A percentile compares a stretch with the other conserved stretches of the same genome.
These are phyloP conservation scores for Enhydra lutris DNA, from an alignment of 2,113 vertebrate genomes.

Conservation along the genomic window DNA sequence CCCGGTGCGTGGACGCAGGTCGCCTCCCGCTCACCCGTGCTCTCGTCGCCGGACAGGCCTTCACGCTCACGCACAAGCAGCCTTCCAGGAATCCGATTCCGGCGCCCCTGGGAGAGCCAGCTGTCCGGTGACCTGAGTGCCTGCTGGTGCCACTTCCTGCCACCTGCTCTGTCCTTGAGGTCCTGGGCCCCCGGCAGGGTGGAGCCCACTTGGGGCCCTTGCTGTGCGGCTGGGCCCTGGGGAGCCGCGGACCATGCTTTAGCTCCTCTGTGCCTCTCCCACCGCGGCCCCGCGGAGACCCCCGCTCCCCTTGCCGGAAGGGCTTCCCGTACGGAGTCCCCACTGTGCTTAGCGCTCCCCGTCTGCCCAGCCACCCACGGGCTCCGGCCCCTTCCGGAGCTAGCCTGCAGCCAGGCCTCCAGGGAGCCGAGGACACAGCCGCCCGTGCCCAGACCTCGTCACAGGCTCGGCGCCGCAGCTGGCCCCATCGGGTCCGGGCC, in stretches of 20 bases:
- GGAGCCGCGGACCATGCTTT: not conserved
- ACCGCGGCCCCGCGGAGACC: not conserved
- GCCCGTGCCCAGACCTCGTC: not conserved
- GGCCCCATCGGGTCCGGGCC: not conserved
- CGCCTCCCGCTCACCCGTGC: not conserved
- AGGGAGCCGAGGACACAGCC: too few relatives aligned
- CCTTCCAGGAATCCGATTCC: not conserved
- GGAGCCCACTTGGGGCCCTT: not conserved
- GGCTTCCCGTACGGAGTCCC: too few relatives aligned
- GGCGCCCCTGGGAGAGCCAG: not conserved
- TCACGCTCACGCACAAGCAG: not conserved
- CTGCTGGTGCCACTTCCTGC: not conserved
- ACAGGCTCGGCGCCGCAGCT: too few relatives aligned
- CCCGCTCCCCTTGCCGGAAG: too few relatives aligned
- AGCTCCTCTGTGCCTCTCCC: not conserved
- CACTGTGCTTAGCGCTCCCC: too few relatives aligned
- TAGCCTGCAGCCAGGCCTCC: not conserved
- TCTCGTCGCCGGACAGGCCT: not conserved
- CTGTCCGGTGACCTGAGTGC: not conserved
- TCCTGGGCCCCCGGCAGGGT: not conserved
- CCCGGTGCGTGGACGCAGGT: accelerated
- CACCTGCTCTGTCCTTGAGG: not conserved
- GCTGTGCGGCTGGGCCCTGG: not conserved
- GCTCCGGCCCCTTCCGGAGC: too few relatives aligned
- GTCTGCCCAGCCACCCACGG: not conserved